Conservation (phyloP, 1,140 invertebrate genomes). For the Tetragonula clypearis region DNA sequence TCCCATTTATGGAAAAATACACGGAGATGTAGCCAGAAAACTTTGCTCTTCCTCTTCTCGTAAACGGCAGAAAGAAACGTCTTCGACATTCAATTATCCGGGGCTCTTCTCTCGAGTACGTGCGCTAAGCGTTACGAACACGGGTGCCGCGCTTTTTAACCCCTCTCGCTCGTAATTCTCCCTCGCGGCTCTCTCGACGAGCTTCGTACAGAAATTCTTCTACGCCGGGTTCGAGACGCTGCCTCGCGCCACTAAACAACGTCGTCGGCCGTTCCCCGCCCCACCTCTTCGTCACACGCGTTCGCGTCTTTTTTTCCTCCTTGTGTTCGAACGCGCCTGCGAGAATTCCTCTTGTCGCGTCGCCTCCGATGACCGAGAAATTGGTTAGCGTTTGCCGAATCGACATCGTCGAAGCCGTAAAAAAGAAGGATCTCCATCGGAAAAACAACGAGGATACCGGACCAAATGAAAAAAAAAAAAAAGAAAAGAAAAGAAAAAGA, state of each 20-base stretch:
- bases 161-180: conserved; percentile 19
- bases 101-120: conserved; percentile 29
- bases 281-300: not conserved
- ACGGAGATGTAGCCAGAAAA: conserved; percentile 40
- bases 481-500: too few relatives aligned
- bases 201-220: not conserved
- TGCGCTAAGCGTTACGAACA: conserved; percentile 27
- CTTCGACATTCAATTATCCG: conserved; percentile 53
- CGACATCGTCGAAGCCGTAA: not conserved
- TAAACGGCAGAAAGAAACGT: conserved; percentile 34
- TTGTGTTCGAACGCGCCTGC: not conserved
- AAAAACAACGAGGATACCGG: too few relatives aligned
- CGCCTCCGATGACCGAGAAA: not conserved
- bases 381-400: not conserved
- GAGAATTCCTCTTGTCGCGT: not conserved
- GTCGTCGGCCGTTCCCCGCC: not conserved
- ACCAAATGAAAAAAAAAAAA: too few relatives aligned
- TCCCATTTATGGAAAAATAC: conserved; percentile 42
- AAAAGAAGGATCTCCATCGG: too few relatives aligned
- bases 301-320: not conserved
- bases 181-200: not conserved
- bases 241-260: not conserved
- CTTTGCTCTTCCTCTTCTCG: conserved; percentile 11
- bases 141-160: conserved; percentile 18
- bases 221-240: not conserved